These are phyloP conservation scores for Drosophila sucinea DNA, from an alignment of 1,140 invertebrate species.

Conservation along the genomic window DNA sequence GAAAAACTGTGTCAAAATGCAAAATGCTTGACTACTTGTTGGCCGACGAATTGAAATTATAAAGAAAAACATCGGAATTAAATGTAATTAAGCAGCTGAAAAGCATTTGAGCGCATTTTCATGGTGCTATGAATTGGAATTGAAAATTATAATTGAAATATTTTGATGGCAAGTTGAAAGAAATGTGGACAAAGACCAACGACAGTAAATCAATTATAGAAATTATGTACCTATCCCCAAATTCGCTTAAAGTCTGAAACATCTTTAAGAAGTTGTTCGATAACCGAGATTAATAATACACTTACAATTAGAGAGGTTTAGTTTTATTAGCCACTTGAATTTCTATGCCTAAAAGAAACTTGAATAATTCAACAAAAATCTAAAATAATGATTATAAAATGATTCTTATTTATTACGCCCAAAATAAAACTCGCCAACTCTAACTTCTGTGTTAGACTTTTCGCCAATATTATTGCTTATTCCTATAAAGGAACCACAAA, in stretches of 20 bases:
- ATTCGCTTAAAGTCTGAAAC: background rate
- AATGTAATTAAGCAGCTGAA: conserved; percentile 43
- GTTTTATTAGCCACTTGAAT: too few species aligned
- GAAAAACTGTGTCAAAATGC: conserved; percentile 36
- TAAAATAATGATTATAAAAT: too few species aligned
- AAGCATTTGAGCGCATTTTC: conserved; percentile 18
- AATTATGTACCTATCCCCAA: background rate
- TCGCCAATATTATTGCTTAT: too few species aligned
- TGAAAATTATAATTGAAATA: conserved; percentile 32
- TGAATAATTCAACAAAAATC: too few species aligned
- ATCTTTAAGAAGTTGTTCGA: background rate
- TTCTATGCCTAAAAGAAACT: too few species aligned
- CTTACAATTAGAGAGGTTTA: too few species aligned
- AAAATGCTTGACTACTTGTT: conserved; percentile 24
- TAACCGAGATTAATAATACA: background rate
- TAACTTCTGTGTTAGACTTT: too few species aligned
- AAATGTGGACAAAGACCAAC: background rate
- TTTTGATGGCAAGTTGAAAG: background rate
- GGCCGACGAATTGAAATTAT: conserved; percentile 37
- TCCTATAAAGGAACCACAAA: too few species aligned
- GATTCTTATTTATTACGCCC: too few species aligned
- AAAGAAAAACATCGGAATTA: conserved; percentile 27
- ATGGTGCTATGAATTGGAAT: conserved; percentile 9
- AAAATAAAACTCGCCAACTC: too few species aligned
- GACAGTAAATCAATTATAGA: background rate